Percentiles rank a stretch among this genome's conserved stretches.
These are phyloP conservation scores for Crambe crambe DNA, from an alignment of 37 sponge, comb jelly and placozoan species.

Conservation along the genomic window DNA sequence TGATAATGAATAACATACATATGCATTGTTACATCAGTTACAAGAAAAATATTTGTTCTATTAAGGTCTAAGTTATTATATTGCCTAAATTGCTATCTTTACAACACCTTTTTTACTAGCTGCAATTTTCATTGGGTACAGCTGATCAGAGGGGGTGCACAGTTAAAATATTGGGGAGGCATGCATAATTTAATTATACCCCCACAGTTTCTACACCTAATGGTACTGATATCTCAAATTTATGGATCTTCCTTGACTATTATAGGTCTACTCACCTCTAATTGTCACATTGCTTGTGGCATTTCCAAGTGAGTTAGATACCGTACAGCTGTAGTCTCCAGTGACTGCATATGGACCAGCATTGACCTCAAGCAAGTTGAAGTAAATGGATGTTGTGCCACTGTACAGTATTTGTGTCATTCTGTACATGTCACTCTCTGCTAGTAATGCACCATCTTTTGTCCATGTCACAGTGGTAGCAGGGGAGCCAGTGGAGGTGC, in stretches of 20 bases:
- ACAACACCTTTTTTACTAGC: too few species aligned
- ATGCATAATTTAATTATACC: too few species aligned
- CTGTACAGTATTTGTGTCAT: constrained; percentile 1
- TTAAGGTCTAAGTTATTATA: too few species aligned
- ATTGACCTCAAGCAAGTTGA: constrained; percentile 15
- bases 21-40: background rate
- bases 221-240: too few species aligned
- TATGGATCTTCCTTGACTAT: background rate
- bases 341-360: constrained; percentile 12
- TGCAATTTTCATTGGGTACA: too few species aligned
- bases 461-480: constrained; percentile 16
- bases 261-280: background rate
- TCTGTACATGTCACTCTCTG: background rate
- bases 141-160: too few species aligned
- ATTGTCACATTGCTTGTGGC: background rate
- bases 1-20: background rate
- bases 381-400: constrained; percentile 1
- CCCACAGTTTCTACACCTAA: too few species aligned
- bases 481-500: constrained; percentile 19
- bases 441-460: constrained; percentile 6
- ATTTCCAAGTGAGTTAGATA: constrained; percentile 16
- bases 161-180: background rate
- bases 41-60: too few species aligned
- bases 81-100: too few species aligned
- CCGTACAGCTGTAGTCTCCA: constrained; percentile 13